phyloP scores from a whole-genome alignment of 2,797 vertebrate species.

The Paratrypauchen microcephalus region DNA sequence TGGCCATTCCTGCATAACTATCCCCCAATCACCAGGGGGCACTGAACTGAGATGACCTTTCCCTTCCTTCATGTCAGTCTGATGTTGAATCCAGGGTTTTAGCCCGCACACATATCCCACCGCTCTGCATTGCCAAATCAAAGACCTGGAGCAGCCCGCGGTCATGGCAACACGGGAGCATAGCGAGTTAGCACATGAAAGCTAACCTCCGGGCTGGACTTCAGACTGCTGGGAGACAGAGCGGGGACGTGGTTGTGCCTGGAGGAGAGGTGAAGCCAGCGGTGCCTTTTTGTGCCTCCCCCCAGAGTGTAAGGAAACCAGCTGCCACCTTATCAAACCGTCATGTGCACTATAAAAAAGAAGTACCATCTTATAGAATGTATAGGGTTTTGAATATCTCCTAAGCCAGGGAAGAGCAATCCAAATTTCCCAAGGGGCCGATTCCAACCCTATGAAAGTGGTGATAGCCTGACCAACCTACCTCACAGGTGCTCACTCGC shows the following conservation, averaged over 20 bases:
- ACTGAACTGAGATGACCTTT: constrained; percentile 40
- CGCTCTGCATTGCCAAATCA: constrained; percentile 45
- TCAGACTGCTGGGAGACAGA: constrained; percentile 49
- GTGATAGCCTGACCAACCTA: no score
- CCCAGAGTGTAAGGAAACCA: constrained; percentile 25
- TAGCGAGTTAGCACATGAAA: constrained; percentile 45
- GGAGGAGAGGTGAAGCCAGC: constrained; percentile 9
- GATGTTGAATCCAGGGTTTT: constrained; percentile 24
- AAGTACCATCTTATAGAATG: background rate
- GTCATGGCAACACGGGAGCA: constrained; percentile 36
- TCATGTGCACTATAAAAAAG: background rate
- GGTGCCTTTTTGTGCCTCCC: constrained; percentile 37
- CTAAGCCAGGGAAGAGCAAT: no score
- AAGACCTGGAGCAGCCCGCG: constrained; percentile 42
- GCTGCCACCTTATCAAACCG: constrained; percentile 46
- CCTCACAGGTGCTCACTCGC: no score
- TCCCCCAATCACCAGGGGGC: constrained; percentile 23
- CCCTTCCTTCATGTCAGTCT: constrained; percentile 53
- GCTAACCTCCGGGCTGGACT: constrained; percentile 35
- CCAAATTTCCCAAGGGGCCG: no score
- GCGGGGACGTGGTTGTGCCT: constrained; percentile 33
- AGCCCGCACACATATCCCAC: constrained; percentile 36
- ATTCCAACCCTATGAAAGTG: no score
- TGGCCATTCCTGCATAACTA: constrained; percentile 22
- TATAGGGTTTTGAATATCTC: background rate